Percentiles rank a stretch among this genome's conserved stretches.
Evolutionary conservation across 2,797 vertebrate species (phyloP).

Genomic region (Myotis findleyi): DNA sequence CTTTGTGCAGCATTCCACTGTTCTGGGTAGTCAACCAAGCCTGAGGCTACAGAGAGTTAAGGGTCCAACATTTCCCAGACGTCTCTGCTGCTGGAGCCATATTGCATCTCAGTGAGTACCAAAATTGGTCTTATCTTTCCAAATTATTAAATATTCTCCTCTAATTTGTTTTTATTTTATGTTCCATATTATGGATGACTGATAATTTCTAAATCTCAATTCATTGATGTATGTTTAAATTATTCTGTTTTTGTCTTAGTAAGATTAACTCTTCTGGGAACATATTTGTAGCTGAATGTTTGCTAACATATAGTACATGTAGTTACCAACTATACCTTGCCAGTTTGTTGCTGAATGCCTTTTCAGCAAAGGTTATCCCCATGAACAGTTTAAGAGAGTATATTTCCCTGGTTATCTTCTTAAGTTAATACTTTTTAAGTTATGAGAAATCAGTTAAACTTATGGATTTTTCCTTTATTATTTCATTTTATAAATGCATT

Average conservation of each 20-base stretch:
- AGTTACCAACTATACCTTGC: constrained; percentile 16
- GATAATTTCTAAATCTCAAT: background rate
- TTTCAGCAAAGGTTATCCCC: constrained; percentile 17
- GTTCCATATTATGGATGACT: background rate
- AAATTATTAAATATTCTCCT: constrained; percentile 5
- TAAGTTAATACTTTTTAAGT: background rate
- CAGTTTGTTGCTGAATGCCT: background rate
- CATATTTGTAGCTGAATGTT: constrained; percentile 26
- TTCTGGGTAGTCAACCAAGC: background rate
- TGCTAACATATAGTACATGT: background rate
- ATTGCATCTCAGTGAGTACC: background rate
- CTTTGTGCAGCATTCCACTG: background rate
- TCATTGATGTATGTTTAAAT: background rate
- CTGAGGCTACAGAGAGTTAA: background rate
- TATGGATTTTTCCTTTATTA: background rate
- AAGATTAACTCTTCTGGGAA: background rate
- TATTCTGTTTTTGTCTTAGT: background rate
- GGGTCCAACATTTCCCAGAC: background rate
- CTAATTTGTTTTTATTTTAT: constrained; percentile 42
- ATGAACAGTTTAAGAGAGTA: background rate
- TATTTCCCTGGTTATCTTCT: background rate
- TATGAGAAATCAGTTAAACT: background rate
- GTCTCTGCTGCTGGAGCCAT: background rate
- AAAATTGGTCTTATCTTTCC: background rate
- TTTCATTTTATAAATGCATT: constrained; percentile 10